Base-by-base conservation (phyloP, 1,140 invertebrate genomes). In the Caligus rogercresseyi region DNA sequence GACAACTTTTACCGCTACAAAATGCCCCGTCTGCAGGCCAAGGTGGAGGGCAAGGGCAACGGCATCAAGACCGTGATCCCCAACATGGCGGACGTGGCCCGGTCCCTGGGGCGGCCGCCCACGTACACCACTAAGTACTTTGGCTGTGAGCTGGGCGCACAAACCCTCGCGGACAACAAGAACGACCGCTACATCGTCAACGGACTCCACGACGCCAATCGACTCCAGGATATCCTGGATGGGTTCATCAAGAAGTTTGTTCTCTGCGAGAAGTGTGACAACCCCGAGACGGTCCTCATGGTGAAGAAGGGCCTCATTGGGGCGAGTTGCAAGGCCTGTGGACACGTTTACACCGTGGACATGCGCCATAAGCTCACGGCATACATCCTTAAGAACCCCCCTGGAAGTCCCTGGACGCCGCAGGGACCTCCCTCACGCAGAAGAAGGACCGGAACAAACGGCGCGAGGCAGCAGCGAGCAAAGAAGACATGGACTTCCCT, bases 1-100 rank as follows among this genome's bases (percentile, higher is more conserved):
- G 94, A 98, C 79, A 89, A 89, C 67, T 99, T 98, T 78, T 99
- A 99, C 78, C 91, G 96, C 66, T 99, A 99, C 78, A 99, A 98
- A 78, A 99, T 99, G 96, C 96, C 96, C 63, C 83, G 89, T 64
- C 83, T 99, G 68, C 81, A 89, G 75, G 95, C 95, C 68, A 99
- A 98, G 79, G 86, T 94, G 52, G 88, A 92, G 72, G 88, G 88
- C 67, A 98, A 98, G 74, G 96, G 96, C 54, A 99, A 99, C 78
- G 96, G 96, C 68, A 99, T 99, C 69, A 99, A 99, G 78, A 99
- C 96, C 23, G 96, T 99, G 67, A 92, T 99, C 72, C 93, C 96
- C 63, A 99, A 99, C 76, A 98, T 99, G 94, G 81, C 84, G 52
- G 95, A 99, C 65, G 88, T 99, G 53, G 96, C 93, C 7, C 97